Percentiles rank a stretch among this genome's conserved stretches.
Conservation (phyloP, 2,888 invertebrate genomes). For the Cistogaster globosa region DNA sequence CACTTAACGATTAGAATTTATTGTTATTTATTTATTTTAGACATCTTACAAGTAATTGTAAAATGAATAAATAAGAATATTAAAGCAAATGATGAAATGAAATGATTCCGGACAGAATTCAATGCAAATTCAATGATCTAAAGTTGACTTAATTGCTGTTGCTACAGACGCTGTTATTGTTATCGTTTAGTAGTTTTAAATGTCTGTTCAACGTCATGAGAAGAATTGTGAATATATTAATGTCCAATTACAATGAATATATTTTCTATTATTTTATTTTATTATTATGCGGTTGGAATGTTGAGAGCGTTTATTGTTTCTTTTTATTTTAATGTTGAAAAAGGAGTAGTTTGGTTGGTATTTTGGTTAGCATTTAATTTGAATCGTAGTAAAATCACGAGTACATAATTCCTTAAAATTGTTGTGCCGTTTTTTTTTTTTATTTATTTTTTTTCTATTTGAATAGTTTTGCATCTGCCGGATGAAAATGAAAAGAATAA, state of each 20-base stretch:
- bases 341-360: background rate
- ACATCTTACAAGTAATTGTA: conserved; percentile 50
- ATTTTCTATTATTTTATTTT: conserved; percentile 9
- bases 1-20: conserved; percentile 39
- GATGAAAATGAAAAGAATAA: too few relatives aligned
- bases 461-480: background rate
- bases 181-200: conserved; percentile 13
- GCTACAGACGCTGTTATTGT: background rate
- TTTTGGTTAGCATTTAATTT: conserved; percentile 5
- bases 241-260: conserved; percentile 41
- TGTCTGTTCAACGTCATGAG: conserved; percentile 4
- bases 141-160: conserved; percentile 6
- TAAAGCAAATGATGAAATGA: conserved; percentile 18
- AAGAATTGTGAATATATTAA: conserved; percentile 29
- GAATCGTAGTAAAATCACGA: background rate
- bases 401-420: background rate
- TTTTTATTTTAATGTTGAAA: conserved; percentile 1
- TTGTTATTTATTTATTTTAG: conserved; percentile 4
- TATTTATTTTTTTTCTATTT: background rate
- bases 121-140: conserved; percentile 37
- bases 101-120: conserved; percentile 32
- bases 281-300: conserved; percentile 39
- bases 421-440: background rate
- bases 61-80: conserved; percentile 1
- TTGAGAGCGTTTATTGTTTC: conserved; percentile 10